These are phyloP conservation scores for Arremon brunneinucha DNA, from an alignment of 2,797 vertebrate genomes.

Conservation along the genomic window DNA sequence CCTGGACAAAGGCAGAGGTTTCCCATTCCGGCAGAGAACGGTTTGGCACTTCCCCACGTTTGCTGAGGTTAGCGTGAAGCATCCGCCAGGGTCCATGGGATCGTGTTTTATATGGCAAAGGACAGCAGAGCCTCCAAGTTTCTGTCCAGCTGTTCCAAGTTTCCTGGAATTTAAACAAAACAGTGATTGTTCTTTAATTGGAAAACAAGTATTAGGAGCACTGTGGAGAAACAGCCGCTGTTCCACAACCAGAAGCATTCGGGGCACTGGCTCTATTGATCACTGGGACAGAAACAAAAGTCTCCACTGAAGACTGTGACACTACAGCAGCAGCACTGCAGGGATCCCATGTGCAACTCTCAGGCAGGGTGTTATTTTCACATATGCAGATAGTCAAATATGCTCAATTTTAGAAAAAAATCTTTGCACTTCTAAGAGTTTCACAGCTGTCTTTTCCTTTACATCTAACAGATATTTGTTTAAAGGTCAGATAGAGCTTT, in stretches of 20 bases:
- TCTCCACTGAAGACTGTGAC: not conserved
- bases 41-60: conserved; percentile 92
- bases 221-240: not conserved
- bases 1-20: conserved; percentile 88
- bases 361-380: not conserved
- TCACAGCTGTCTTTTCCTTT: not conserved
- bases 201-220: not conserved
- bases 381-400: not conserved
- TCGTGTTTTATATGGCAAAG: conserved; percentile 97
- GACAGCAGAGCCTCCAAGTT: conserved; percentile 92
- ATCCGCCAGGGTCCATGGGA: conserved; percentile 86
- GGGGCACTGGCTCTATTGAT: not conserved
- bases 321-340: not conserved
- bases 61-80: conserved; percentile 92
- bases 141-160: conserved; percentile 95
- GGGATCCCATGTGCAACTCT: not conserved
- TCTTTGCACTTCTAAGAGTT: not conserved
- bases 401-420: not conserved
- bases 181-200: not conserved
- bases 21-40: conserved; percentile 89
- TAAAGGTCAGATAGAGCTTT: not conserved
- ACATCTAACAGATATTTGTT: not conserved
- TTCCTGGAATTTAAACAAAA: conserved; percentile 79
- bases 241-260: not conserved
- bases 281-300: not conserved